phyloP scores from a whole-genome alignment of 2,888 invertebrate species.

The Ochropacha duplaris region DNA sequence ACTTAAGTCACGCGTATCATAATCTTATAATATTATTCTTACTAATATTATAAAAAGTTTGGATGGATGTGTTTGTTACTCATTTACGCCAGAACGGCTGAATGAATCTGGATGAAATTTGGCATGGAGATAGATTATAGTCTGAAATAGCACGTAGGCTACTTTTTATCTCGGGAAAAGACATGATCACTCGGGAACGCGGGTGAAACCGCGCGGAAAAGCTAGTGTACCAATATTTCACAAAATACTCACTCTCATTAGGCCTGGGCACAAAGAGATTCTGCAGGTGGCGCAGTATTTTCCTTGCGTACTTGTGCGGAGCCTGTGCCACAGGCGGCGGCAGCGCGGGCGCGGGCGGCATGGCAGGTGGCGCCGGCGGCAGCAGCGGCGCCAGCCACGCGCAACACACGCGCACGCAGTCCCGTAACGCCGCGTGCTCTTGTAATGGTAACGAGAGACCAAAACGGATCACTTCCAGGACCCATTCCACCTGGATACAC shows the following conservation, averaged over 20 bases:
- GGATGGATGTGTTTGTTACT: no score
- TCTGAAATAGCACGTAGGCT: no score
- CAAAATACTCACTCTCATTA: slow-evolving; percentile 90
- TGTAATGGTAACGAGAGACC: slow-evolving; percentile 94
- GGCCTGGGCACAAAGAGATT: slow-evolving; percentile 96
- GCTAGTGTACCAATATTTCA: no score
- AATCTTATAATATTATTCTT: no score
- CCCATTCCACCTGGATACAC: slow-evolving; percentile 96
- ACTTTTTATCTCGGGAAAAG: no score
- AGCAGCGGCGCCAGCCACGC: slow-evolving; percentile 97
- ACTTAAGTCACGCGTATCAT: no score
- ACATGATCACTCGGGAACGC: no score
- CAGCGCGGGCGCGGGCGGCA: slow-evolving; percentile 92
- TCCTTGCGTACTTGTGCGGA: slow-evolving; percentile 94
- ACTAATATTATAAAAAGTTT: no score
- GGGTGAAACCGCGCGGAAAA: no score
- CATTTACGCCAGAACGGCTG: no score
- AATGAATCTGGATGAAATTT: no score
- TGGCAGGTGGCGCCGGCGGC: slow-evolving; percentile 92
- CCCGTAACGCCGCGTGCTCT: slow-evolving; percentile 97
- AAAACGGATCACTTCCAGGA: slow-evolving; percentile 94
- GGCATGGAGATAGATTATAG: no score
- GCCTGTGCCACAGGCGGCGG: slow-evolving; percentile 91
- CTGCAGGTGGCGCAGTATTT: slow-evolving; percentile 95
- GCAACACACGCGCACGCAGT: slow-evolving; percentile 98